These are phyloP conservation scores for Zootoca vivipara DNA, from an alignment of 2,113 vertebrate genomes.

Conservation along the genomic window DNA sequence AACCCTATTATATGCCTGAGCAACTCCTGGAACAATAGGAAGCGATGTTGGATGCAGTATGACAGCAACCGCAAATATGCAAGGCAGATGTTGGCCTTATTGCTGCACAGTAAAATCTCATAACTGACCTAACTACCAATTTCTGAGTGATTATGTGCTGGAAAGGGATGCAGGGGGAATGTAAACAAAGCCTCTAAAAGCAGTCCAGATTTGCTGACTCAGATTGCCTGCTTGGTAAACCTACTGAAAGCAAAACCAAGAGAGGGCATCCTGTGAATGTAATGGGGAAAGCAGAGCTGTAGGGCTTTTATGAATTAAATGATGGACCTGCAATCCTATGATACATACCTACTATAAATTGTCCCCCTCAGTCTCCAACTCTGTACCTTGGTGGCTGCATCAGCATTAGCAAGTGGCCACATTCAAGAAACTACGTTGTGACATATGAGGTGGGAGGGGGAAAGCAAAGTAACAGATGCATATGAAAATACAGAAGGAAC, in stretches of 20 bases:
- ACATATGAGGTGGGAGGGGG: neutral
- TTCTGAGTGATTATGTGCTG: neutral
- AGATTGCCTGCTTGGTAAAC: neutral
- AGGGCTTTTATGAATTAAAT: neutral
- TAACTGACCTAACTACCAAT: neutral
- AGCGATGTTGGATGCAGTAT: constrained; percentile 32
- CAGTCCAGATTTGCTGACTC: neutral
- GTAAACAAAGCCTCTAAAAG: neutral
- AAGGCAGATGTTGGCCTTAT: constrained; percentile 61
- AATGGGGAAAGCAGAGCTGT: neutral
- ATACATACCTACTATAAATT: neutral
- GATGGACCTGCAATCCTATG: neutral
- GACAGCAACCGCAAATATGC: constrained; percentile 48
- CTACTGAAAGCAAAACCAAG: constrained; percentile 1
- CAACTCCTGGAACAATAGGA: constrained; percentile 62
- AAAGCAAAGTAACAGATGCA: neutral
- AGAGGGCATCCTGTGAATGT: neutral
- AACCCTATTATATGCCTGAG: constrained; percentile 70
- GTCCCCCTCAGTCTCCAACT: neutral
- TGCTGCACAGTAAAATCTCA: constrained; percentile 35
- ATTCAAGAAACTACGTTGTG: neutral
- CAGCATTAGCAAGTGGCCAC: neutral
- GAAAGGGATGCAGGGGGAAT: neutral
- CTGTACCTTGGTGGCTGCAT: neutral
- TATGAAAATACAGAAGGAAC: neutral